Base-by-base conservation (phyloP, 2,888 invertebrate species). In the Drosophila gaucha region DNA sequence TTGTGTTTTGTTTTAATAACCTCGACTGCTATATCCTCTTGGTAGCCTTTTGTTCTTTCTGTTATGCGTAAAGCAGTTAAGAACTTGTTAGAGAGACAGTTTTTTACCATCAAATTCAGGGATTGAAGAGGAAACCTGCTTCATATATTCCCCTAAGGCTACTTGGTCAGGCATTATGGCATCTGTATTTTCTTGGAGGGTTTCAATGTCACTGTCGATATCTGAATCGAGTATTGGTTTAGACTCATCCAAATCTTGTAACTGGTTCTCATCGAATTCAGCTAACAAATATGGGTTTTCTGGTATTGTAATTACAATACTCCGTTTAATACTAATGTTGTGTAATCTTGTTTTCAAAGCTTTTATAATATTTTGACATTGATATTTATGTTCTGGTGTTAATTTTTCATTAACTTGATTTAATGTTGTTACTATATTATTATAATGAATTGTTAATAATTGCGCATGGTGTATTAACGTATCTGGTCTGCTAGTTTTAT, bases 21-120 rank as follows among this genome's bases (percentile, higher is more conserved):
- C 10, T 28, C 28, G 10, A 28, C 28, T 3, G 28, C 54, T 18
- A 44, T 12, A 24, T 54, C 43, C 18, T 36, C 44, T 26, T 44
- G 36, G 9, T 16, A 35, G 16, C 44, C n/a, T 26, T 54, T 44
- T 8, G 35, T 54, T 18, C 44, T 24, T 18, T 54, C 54, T 16
- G 12, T 18, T 9, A 54, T 9, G 18, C 30, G 46, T 35, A 54
- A 22, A n/a, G 55, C 28, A 16, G 50, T 50, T 50, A 50, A 12
- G 35, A 50, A 50, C 6, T 24, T n/a, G 16, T 35, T 26, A 6
- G n/a, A 50, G 10, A 26, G 36, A 50, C 14, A 28, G 30, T 16
- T 46, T 55, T 55, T 39, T 56, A 18, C 56, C 47, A 28, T 58
- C 43, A n/a, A 58, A 50, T 43, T 58, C 26, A 16, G 43, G 22